Conservation (phyloP, 2,797 vertebrate species). For the Poeciliopsis presidionis region DNA sequence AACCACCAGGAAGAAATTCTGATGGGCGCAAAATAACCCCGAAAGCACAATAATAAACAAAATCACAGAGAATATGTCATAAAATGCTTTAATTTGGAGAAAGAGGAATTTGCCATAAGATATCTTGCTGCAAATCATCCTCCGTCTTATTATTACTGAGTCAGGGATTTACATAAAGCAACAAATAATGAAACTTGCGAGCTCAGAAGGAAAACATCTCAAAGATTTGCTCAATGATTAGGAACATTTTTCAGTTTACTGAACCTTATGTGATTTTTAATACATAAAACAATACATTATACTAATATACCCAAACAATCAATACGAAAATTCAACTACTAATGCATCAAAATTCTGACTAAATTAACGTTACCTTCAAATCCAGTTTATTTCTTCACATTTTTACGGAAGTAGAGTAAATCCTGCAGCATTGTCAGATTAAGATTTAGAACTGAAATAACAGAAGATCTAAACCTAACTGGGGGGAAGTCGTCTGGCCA, state of each 20-base stretch:
- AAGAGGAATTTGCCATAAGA: slow-evolving; percentile 7
- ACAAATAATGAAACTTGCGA: background rate
- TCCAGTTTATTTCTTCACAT: background rate
- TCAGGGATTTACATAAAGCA: slow-evolving; percentile 14
- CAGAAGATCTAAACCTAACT: background rate
- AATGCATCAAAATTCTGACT: background rate
- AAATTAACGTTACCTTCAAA: background rate
- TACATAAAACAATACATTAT: background rate
- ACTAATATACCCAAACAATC: background rate
- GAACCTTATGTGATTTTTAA: background rate
- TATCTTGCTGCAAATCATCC: background rate
- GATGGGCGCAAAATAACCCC: slow-evolving; percentile 1
- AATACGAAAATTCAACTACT: background rate
- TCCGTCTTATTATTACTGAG: slow-evolving; percentile 1
- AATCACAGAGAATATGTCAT: background rate
- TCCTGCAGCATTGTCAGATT: background rate
- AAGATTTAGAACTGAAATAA: background rate
- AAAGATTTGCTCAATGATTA: background rate
- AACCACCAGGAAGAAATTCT: background rate
- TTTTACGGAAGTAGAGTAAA: background rate
- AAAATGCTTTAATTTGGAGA: background rate
- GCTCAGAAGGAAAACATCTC: background rate
- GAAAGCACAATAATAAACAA: background rate
- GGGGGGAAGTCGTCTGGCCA: background rate
- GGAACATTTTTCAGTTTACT: background rate